Evolutionary conservation across 2,797 vertebrate genomes (phyloP).

Genomic region (Tragopan temminckii): DNA sequence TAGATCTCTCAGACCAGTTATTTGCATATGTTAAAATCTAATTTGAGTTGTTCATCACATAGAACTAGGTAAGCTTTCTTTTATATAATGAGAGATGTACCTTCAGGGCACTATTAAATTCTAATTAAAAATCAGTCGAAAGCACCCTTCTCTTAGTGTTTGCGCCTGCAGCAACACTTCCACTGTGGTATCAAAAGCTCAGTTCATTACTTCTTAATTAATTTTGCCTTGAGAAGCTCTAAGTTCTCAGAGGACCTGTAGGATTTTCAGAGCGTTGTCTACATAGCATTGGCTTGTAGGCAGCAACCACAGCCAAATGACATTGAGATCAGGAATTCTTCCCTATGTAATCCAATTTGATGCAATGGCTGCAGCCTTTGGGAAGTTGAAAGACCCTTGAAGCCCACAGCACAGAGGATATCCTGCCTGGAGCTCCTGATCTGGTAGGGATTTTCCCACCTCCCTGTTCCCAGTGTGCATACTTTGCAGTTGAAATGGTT

Average conservation of each 20-base stretch:
- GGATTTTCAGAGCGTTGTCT: conserved; percentile 31
- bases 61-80: neutral
- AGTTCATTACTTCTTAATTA: conserved; percentile 75
- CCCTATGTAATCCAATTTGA: conserved; percentile 54
- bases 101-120: conserved; percentile 71
- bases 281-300: neutral
- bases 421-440: neutral
- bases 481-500: neutral
- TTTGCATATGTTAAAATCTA: conserved; percentile 58
- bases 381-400: conserved; percentile 18
- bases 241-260: conserved; percentile 60
- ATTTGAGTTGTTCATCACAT: conserved; percentile 54
- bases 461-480: neutral
- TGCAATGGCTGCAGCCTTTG: neutral
- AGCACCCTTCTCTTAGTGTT: conserved; percentile 49
- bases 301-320: neutral
- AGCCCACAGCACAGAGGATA: neutral
- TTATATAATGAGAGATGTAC: conserved; percentile 41
- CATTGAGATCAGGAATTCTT: conserved; percentile 31
- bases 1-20: conserved; percentile 21
- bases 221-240: conserved; percentile 67
- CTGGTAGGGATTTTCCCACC: conserved; percentile 19
- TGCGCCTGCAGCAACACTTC: conserved; percentile 65
- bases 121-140: conserved; percentile 76
- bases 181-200: conserved; percentile 39